Evolutionary conservation across 1,140 invertebrate genomes (phyloP), one percentile per base, ranked within the genome.

Genomic region (Asobara japonica): DNA sequence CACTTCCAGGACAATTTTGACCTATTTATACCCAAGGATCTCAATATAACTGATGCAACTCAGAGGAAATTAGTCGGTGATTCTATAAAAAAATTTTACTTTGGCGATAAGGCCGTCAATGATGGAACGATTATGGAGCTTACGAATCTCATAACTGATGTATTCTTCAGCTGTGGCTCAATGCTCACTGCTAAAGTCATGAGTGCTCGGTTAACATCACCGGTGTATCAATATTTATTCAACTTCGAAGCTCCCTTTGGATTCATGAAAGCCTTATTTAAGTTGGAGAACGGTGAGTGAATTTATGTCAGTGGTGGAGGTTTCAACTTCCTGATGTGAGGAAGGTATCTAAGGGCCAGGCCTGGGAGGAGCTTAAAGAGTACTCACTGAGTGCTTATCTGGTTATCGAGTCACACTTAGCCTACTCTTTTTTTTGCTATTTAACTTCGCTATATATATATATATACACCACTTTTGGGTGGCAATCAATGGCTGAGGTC

Each of bases 1-100:
- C 11, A 31, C 2, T 62, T 62, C 29, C 88, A 90, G 62, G 75
- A 86, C 0, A 84, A 90, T 10, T 92, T 92, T 33, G 88, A 90
- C 0, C 77, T 84, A 3, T 88, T 92, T 20, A 78, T 90, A 31
- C 91, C 92, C 0, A 82, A 90, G 72, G 89, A 92, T 78, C 87
- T 93, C 29, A 90, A 90, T 18, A 83, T 89, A 7, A 85, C 87
- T 0, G 84, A 89, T 69, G 74, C 85, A 18, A 67, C 38, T 0
- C 67, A 71, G 18, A 82, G 83, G 5, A 78, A 83, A 36, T 65
- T 81, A 36, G 86, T 91, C 4, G 90, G 89, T 0, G 78, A 88
- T 11, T 76, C 82, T 29, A 84, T 93, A 1, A 89, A 85, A 69
- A 80, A 89, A 29, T 91, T 90, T 72, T 94, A 93, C 81, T 90